Percentiles rank a stretch among this genome's conserved stretches.
Evolutionary conservation across 2,888 invertebrate genomes (phyloP).

Genomic region (Acanthacorydalis orientalis): DNA sequence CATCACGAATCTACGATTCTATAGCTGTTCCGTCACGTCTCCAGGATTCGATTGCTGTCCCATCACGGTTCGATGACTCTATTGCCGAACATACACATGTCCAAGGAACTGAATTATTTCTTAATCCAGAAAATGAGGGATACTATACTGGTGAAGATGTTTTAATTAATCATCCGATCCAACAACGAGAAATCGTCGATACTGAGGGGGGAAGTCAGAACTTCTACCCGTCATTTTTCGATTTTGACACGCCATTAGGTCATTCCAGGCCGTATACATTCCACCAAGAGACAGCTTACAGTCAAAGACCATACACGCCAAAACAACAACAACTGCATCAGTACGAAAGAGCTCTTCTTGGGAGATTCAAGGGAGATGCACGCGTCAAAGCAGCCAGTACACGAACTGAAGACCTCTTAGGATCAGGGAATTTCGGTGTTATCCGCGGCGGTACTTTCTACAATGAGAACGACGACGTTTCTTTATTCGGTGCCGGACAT

Average conservation of each 20-base stretch:
- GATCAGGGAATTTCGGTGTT: conserved; percentile 77
- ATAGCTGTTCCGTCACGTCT: no score
- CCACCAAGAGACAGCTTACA: conserved; percentile 41
- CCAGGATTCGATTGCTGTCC: no score
- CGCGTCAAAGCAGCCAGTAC: not conserved
- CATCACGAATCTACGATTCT: no score
- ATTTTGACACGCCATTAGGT: conserved; percentile 33
- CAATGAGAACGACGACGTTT: conserved; percentile 49
- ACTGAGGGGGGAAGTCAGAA: conserved; percentile 42
- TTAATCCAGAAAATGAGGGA: no score
- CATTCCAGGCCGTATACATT: conserved; percentile 42
- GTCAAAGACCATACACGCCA: conserved; percentile 37
- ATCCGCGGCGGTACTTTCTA: conserved; percentile 77
- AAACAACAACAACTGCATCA: conserved; percentile 26
- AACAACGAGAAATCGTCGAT: conserved; percentile 18
- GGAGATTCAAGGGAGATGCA: not conserved
- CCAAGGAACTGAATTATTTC: no score
- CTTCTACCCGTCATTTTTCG: conserved; percentile 57
- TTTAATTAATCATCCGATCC: not conserved
- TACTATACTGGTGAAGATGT: no score
- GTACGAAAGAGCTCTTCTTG: conserved; percentile 20
- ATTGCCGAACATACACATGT: no score
- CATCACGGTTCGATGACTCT: no score
- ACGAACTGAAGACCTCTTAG: conserved; percentile 33
- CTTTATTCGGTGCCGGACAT: conserved; percentile 29